phyloP scores from a whole-genome alignment of 2,113 vertebrate species.

The Apteryx owenii region DNA sequence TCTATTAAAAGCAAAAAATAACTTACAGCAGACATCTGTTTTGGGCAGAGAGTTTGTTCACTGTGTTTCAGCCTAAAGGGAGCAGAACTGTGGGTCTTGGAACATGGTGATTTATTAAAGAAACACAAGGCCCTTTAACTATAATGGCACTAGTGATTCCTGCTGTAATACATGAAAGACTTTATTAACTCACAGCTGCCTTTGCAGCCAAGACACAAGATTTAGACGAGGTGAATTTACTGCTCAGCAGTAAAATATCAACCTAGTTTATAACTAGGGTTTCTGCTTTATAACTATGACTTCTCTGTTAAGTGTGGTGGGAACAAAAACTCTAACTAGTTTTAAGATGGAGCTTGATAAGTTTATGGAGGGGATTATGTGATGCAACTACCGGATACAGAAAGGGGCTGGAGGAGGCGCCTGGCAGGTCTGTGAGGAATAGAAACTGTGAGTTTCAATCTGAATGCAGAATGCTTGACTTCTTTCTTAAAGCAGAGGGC shows the following conservation, averaged over 20 bases:
- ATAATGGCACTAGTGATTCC: not conserved
- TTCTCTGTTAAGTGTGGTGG: not conserved
- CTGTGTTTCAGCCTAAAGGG: not conserved
- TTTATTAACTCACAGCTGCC: not conserved
- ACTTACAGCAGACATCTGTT: not conserved
- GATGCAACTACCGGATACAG: not conserved
- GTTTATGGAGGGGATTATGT: not conserved
- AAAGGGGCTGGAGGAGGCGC: not conserved
- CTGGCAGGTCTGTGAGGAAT: not conserved
- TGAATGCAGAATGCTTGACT: fast-evolving
- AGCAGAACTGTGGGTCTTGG: not conserved
- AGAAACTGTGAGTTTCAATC: not conserved
- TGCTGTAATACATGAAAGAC: not conserved
- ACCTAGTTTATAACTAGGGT: not conserved
- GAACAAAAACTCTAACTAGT: not conserved
- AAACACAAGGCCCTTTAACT: not conserved
- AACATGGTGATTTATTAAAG: not conserved
- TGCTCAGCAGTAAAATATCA: not conserved
- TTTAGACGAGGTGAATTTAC: not conserved
- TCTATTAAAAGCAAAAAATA: not conserved
- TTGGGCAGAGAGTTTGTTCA: not conserved
- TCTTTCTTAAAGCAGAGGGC: not conserved
- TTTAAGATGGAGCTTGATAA: not conserved
- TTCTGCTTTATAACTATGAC: not conserved
- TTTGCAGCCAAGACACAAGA: not conserved